Percentiles rank a stretch among this genome's conserved stretches.
phyloP scores from a whole-genome alignment of 23 tunicate genomes.

The Clavelina lepadiformis region DNA sequence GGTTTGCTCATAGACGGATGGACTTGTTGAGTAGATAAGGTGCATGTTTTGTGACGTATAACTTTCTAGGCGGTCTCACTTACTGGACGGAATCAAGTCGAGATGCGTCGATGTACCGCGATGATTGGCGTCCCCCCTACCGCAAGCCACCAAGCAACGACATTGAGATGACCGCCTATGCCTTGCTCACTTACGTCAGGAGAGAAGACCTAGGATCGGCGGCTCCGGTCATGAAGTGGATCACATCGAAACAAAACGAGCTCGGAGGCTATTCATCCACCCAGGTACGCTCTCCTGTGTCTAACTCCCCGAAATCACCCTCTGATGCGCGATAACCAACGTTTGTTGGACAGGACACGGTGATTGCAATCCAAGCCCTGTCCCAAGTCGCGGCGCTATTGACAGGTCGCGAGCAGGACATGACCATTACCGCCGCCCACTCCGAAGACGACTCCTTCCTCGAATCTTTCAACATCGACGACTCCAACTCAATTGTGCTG shows the following conservation, averaged over 20 bases:
- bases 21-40: too few relatives aligned
- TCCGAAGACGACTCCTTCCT: background rate
- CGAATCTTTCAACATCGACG: conserved; percentile 3
- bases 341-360: too few relatives aligned
- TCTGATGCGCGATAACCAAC: too few relatives aligned
- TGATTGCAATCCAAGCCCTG: conserved; percentile 33
- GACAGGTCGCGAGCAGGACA: background rate
- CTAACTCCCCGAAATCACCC: too few relatives aligned
- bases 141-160: conserved; percentile 14
- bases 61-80: conserved; percentile 1
- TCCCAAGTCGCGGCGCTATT: conserved; percentile 12
- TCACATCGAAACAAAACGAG: conserved; percentile 51
- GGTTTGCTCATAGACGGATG: background rate
- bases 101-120: conserved; percentile 2
- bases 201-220: conserved; percentile 34
- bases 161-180: conserved; percentile 70
- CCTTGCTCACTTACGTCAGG: conserved; percentile 42
- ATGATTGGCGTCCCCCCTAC: conserved; percentile 22
- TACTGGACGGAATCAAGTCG: conserved; percentile 1
- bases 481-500: conserved; percentile 41
- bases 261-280: conserved; percentile 71
- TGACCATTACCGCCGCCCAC: background rate
- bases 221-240: conserved; percentile 61
- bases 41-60: too few relatives aligned
- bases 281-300: too few relatives aligned